Base-by-base conservation (phyloP, 2,888 invertebrate genomes). In the Glyphotaelius pellucidus region DNA sequence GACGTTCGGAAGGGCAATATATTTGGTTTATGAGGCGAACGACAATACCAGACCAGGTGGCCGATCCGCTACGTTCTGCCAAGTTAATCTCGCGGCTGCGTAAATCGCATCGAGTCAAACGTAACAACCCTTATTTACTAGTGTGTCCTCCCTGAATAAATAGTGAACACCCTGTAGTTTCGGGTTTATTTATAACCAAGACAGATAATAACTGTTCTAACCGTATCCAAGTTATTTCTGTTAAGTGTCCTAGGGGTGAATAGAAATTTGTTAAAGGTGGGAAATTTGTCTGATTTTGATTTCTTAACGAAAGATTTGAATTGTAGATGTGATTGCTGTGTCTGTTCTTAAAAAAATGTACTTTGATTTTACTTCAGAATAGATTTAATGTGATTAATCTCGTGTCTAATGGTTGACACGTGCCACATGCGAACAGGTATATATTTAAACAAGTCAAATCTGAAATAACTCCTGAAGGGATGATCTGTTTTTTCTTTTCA, bases 1-100 rank as follows among this genome's bases (percentile, higher is more conserved):
- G 19, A 25, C 67, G 67, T 32, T 25, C 15, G 67, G 32, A 67
- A 32, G 79, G 90, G 83, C 90, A 90, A 90, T 90, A 81, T 90
- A 84, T 83, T 47, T 81, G 83, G 35, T 89, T 89, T 89, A 89
- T 89, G 89, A 80, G 67, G 89, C 89, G 80, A 38, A 38, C 35
- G 30, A 30, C 38, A 80, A 89, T 88, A 86, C 42, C 3, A 35
- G 83, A 83, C 83, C 67, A 32, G 83, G 35, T 38, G 35, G 83
- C 83, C 35, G 83, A 38, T 19, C 11, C 83, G 14, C 83, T 19
- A 38, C 4, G 4, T 38, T 15, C 81, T 81, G 81, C 25, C 9
- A 25, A 67, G 67, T 67, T 67, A 67, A 67, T 67, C 67, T 67
- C 67, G 67, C 67, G 67, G 67, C 67, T 67, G 67, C 67, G 67